phyloP scores from a whole-genome alignment of 1,140 invertebrate species.

The Chelonus insularis region DNA sequence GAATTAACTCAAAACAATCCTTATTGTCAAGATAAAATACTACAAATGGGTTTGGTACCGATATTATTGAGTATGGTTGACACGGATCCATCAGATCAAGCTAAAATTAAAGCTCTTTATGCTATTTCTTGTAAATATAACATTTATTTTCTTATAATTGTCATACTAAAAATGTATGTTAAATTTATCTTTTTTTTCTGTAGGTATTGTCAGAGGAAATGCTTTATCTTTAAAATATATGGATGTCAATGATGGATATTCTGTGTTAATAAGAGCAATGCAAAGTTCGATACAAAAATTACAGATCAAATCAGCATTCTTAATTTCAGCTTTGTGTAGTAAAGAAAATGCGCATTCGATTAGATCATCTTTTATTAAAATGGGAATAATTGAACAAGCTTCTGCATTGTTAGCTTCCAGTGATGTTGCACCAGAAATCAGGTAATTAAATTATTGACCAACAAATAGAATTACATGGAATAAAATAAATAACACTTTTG shows the following conservation, averaged over 20 bases:
- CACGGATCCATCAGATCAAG: conserved; percentile 62
- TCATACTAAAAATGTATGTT: too few species aligned
- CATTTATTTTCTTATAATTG: neutral
- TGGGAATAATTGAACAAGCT: conserved; percentile 65
- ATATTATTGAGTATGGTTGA: conserved; percentile 68
- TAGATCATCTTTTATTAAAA: conserved; percentile 57
- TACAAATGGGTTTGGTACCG: conserved; percentile 68
- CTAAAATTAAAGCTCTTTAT: conserved; percentile 71
- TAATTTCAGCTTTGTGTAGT: conserved; percentile 65
- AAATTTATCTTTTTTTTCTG: too few species aligned
- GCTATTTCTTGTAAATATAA: conserved; percentile 73
- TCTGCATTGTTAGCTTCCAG: conserved; percentile 55
- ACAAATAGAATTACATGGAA: too few species aligned
- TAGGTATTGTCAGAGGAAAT: conserved; percentile 68
- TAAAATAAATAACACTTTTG: too few species aligned
- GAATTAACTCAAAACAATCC: conserved; percentile 80
- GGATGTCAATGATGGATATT: conserved; percentile 66
- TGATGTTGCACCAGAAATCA: conserved; percentile 52
- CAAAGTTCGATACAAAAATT: conserved; percentile 65
- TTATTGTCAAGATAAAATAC: conserved; percentile 69
- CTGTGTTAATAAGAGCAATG: conserved; percentile 65
- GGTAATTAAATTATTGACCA: too few species aligned
- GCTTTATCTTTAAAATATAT: conserved; percentile 64
- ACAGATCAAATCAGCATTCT: conserved; percentile 71
- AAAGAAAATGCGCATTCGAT: conserved; percentile 65